Evolutionary conservation across 1,140 invertebrate genomes (phyloP).

Genomic region (Marisa cornuarietis): DNA sequence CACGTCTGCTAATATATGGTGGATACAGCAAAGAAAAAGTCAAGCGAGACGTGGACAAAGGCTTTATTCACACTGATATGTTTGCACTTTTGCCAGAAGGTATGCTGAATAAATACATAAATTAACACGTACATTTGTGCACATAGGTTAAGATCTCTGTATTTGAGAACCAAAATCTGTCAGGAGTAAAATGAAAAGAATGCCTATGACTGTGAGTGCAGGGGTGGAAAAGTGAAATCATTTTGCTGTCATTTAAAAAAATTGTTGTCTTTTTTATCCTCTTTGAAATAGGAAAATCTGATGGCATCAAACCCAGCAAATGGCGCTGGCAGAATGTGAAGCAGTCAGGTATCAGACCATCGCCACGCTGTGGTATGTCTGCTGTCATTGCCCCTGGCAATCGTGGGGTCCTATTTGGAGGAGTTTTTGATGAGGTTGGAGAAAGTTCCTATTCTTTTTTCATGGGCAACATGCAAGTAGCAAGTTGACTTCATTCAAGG

Average conservation of each 20-base stretch:
- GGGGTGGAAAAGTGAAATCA: too few relatives aligned
- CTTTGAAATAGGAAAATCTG: slow-evolving; percentile 44
- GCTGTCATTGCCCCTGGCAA: slow-evolving; percentile 68
- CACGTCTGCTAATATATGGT: slow-evolving; percentile 83
- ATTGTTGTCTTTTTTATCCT: background rate
- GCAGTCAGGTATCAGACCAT: slow-evolving; percentile 74
- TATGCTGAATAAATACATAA: slow-evolving; percentile 49
- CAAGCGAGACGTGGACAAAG: slow-evolving; percentile 84
- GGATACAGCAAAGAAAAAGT: slow-evolving; percentile 85
- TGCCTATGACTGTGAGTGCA: too few relatives aligned
- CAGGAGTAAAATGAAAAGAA: too few relatives aligned
- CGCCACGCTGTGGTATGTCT: slow-evolving; percentile 76
- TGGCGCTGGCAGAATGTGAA: slow-evolving; percentile 83
- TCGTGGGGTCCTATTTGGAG: slow-evolving; percentile 80
- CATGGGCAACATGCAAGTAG: background rate
- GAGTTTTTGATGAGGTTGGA: slow-evolving; percentile 75
- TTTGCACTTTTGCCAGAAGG: slow-evolving; percentile 78
- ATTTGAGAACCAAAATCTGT: too few relatives aligned
- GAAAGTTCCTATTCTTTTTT: background rate
- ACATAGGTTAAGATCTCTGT: too few relatives aligned
- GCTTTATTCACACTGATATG: slow-evolving; percentile 83
- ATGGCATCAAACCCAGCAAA: slow-evolving; percentile 64
- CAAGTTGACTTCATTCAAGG: background rate
- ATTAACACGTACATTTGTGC: too few relatives aligned
- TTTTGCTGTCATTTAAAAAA: background rate